These are phyloP conservation scores for Cydia splendana DNA, from an alignment of 1,140 invertebrate species.

Conservation along the genomic window DNA sequence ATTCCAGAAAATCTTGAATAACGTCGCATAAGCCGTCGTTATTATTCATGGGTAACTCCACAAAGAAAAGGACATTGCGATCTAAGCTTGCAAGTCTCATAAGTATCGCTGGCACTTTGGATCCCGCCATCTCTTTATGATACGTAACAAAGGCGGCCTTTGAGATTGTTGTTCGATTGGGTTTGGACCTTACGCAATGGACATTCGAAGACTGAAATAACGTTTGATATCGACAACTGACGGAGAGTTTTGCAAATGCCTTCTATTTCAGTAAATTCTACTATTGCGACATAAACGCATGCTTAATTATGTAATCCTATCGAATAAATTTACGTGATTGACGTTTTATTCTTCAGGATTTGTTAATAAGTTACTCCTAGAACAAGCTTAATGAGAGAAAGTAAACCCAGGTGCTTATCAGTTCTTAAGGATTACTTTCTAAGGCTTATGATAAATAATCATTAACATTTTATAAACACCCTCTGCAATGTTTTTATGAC, in stretches of 20 bases:
- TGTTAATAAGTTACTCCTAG: too few relatives aligned
- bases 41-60: neutral
- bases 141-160: neutral
- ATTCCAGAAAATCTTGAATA: neutral
- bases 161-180: conserved; percentile 4
- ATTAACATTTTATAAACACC: too few relatives aligned
- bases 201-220: neutral
- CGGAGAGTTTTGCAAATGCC: neutral
- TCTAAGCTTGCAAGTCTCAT: neutral
- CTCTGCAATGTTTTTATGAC: too few relatives aligned
- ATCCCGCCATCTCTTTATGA: neutral
- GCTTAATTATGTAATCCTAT: too few relatives aligned
- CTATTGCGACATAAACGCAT: neutral
- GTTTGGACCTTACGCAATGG: neutral
- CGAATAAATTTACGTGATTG: too few relatives aligned
- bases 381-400: too few relatives aligned
- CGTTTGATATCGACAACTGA: conserved; percentile 2
- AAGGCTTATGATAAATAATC: too few relatives aligned
- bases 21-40: neutral
- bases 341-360: too few relatives aligned
- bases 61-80: neutral
- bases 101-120: conserved; percentile 1
- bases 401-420: too few relatives aligned
- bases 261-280: neutral
- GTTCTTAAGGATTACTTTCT: too few relatives aligned